Evolutionary conservation across 2,797 vertebrate genomes (phyloP), one percentile per base, ranked within the genome.

Genomic region (Simalia tracyae): DNA sequence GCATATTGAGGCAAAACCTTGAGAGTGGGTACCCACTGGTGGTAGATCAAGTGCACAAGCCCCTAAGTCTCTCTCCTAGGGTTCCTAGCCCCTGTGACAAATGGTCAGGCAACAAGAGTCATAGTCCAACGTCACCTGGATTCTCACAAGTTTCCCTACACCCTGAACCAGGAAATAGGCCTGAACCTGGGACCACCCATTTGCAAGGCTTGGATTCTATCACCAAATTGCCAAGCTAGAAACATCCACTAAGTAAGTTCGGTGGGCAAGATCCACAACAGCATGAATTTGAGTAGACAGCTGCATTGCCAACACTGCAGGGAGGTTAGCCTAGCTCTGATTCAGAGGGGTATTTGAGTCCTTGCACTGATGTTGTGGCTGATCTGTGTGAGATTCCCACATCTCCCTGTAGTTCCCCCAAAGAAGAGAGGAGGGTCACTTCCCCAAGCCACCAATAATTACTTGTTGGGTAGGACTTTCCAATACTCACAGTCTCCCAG

Each of bases 401-500:
- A 54, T 54, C 50, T 54, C 50, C 50, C 50, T 54, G 50, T 54
- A 54, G 50, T 54, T 54, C 5, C 50, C 50, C 50, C 50, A 54
- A 54, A 54, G 6, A 36, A 36, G 36, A 36, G 36, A 2, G 36
- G 36, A 36, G 36, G 36, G 36, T 36, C 36, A 36, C 36, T 36
- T 36, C 36, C 36, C 36, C 36, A 54, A 54, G 50, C 50, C 6
- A 7, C 50, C 50, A 54, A 54, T 22, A 8, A 42, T 42, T 10
- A 42, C 10, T 42, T 42, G 72, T 36, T 24, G 72, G 36, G 63
- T 64, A 64, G 26, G 17, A 4, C 31, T n/a, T 89, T 59, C 54
- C 12, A 5, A 31, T 86, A 97, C 97, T 97, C 94, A 97, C 97
- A 97, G 87, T 96, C 76, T 0, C 97, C 97, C 31, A 97, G 95